phyloP scores from a whole-genome alignment of 2,113 vertebrate genomes.

The Capreolus pygargus region DNA sequence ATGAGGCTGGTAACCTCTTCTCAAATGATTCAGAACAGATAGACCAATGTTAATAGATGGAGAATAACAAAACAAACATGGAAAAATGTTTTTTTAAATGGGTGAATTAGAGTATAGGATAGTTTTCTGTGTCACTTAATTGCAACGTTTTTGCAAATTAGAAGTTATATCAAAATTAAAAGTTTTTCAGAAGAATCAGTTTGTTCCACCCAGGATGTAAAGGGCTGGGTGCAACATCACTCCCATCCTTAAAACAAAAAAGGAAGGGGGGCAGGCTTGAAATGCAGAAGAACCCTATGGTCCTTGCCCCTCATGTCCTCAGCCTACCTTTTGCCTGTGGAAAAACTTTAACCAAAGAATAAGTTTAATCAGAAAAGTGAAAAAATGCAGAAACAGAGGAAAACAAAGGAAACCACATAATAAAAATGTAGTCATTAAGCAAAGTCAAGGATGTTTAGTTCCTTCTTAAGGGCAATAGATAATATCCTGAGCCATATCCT shows the following conservation, averaged over 20 bases:
- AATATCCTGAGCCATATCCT: not conserved
- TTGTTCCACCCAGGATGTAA: not conserved
- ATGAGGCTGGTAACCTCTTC: not conserved
- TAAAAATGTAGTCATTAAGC: not conserved
- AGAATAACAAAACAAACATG: not conserved
- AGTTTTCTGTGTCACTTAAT: not conserved
- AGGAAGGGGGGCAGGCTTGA: not conserved
- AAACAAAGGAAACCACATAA: not conserved
- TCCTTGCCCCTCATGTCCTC: not conserved
- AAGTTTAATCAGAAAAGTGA: not conserved
- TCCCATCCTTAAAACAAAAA: not conserved
- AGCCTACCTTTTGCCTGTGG: not conserved
- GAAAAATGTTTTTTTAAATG: not conserved
- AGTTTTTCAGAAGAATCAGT: not conserved
- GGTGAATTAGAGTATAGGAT: not conserved
- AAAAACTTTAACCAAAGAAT: not conserved
- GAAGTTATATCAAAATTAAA: not conserved
- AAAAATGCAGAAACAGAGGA: not conserved
- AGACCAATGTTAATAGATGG: not conserved
- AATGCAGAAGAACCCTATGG: not conserved
- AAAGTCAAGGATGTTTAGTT: not conserved
- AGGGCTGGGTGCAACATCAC: not conserved
- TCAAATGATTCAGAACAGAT: not conserved
- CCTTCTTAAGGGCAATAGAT: not conserved
- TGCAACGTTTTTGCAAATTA: not conserved